A percentile compares a stretch with the other conserved stretches of the same genome.
Evolutionary conservation across 1,140 invertebrate genomes (phyloP).

Genomic region (Drosophila kanapiae): DNA sequence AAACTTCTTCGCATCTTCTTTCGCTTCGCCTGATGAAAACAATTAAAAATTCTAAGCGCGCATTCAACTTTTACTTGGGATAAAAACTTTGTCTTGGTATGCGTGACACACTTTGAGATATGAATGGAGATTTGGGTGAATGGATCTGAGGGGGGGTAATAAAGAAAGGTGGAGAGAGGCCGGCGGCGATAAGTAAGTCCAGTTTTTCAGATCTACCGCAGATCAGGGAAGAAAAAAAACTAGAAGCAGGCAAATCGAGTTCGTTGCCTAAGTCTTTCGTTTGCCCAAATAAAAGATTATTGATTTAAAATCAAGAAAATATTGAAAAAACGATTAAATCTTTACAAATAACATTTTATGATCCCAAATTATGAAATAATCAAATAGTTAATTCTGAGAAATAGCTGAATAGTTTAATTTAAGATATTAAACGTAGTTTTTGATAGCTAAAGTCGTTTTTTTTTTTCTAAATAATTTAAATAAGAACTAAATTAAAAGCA

Average conservation of each 20-base stretch:
- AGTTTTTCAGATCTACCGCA: constrained; percentile 15
- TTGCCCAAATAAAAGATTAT: neutral
- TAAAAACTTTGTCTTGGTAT: constrained; percentile 28
- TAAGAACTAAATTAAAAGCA: neutral
- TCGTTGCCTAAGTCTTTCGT: constrained; percentile 77
- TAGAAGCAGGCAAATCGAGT: constrained; percentile 45
- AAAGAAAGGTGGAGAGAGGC: neutral
- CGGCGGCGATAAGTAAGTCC: constrained; percentile 13
- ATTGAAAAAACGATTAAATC: neutral
- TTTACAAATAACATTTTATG: neutral
- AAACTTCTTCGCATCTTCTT: constrained; percentile 11
- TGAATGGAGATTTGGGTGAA: constrained; percentile 43
- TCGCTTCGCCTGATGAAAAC: constrained; percentile 55
- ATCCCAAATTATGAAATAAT: neutral
- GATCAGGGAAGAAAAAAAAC: neutral
- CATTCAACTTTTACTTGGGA: constrained; percentile 62
- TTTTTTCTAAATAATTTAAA: too few species aligned
- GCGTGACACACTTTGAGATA: constrained; percentile 54
- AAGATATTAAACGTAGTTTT: neutral
- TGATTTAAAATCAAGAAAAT: neutral
- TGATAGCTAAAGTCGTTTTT: neutral
- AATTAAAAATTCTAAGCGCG: constrained; percentile 82
- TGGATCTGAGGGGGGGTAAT: constrained; percentile 6
- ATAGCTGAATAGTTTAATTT: neutral
- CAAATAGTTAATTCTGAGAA: neutral